Evolutionary conservation across 2,797 vertebrate genomes (phyloP), one percentile per base, ranked within the genome.

Genomic region (Acanthurus lineatus): DNA sequence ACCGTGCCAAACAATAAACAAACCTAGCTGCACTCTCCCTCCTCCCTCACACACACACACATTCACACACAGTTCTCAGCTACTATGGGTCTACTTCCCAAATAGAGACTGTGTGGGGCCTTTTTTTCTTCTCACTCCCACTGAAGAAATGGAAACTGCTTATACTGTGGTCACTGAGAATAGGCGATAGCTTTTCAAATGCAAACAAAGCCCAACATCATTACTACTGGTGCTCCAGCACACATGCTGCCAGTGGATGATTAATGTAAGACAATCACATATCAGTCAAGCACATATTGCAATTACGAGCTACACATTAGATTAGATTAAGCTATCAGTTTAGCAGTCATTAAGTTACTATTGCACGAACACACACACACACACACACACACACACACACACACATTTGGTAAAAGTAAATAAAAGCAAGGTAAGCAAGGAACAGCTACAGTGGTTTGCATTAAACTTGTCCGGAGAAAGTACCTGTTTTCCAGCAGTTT

Each of bases 51-150:
- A 8, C 38, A 22, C 60, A 8, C 38, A 62, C 59, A 47, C 14
- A 22, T 16, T 69, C 35, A 53, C 60, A 59, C 48, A 69, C 52
- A 59, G 15, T 48, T 61, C 25, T 59, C 63, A 64, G 60, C 65
- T 71, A 70, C 64, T 63, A 84, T 57, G 19, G 19, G 40, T 66
- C 25, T 48, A 75, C 70, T 77, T 78, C 54, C 57, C 78, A 85
- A 64, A 80, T 54, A 83, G 58, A 89, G 35, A 44, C 76, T 79
- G 84, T 85, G 87, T 87, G 82, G 84, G 76, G 83, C 66, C 64
- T 82, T 73, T 77, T 82, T 58, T 80, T 77, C 54, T 81, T 73
- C 62, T 65, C 25, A 40, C 67, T 84, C 73, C 66, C 44, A 51
- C 66, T 69, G 47, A 79, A 75, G 58, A 79, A 70, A 68, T 79